A percentile compares a stretch with the other conserved stretches of the same genome.
These are phyloP conservation scores for Chauna torquata DNA, from an alignment of 2,113 vertebrate species.

Conservation along the genomic window DNA sequence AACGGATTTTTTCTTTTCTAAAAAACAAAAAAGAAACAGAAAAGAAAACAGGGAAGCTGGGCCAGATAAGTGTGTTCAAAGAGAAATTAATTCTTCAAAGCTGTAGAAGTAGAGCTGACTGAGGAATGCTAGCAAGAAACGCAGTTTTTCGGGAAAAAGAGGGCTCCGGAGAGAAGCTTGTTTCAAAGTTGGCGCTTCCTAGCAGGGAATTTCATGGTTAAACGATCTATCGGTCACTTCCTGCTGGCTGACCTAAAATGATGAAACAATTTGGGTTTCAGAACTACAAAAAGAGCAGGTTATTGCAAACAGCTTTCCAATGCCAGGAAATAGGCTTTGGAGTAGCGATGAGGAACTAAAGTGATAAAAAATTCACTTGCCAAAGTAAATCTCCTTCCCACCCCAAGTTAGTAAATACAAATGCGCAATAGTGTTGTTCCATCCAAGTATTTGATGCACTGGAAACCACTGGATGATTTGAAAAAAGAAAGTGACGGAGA, in stretches of 20 bases:
- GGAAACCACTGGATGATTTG: not conserved
- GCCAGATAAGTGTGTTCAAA: not conserved
- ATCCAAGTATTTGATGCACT: not conserved
- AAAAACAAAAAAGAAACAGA: not conserved
- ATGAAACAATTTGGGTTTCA: not conserved
- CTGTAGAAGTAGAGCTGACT: not conserved
- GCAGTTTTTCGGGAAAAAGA: not conserved
- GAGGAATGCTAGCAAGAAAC: not conserved
- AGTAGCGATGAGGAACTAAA: not conserved
- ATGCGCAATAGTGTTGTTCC: not conserved
- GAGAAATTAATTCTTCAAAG: not conserved
- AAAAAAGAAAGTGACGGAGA: not conserved
- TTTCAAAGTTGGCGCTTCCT: not conserved
- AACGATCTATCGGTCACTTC: not conserved
- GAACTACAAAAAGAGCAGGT: not conserved
- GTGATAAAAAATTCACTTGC: not conserved
- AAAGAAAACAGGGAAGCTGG: not conserved
- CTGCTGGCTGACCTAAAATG: not conserved
- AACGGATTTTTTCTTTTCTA: too few species aligned
- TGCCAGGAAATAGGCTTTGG: not conserved
- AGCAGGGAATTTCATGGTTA: not conserved
- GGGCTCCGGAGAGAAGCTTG: not conserved
- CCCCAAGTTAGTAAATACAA: not conserved
- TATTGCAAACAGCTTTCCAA: not conserved
- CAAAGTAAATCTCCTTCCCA: constrained; percentile 1